Evolutionary conservation across 2,888 invertebrate species (phyloP), one percentile per base, ranked within the genome.

Genomic region (Suillia variegata): DNA sequence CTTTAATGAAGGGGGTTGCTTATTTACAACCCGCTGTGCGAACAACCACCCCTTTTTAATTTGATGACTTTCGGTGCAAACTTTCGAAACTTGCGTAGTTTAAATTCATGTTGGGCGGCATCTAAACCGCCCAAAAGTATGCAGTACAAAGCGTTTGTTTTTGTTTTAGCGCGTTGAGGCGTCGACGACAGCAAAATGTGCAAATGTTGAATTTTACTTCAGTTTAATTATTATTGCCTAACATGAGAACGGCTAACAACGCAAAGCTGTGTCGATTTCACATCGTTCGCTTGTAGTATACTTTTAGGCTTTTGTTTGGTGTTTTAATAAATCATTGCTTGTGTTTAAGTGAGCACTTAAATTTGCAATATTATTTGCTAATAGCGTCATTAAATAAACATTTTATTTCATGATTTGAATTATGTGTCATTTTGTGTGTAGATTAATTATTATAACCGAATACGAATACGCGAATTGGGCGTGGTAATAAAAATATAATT

Each of bases 191-290:
- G 22, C 20, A 21, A 51, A 51, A 31, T 17, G 31, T 15, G 31
- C 51, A 51, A 51, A 31, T 47, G 18, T 18, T n/a, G 18, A 47
- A 47, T 51, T n/a, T 17, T 31, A 18, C 31, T 31, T 17, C 26
- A 17, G 51, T 15, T 51, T 51, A 51, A 51, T 51, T 51, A 15
- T 51, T 51, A 51, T 18, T 31, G 13, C 17, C 26, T 22, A 13
- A 22, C 48, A 49, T 22, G n/a, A 38, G n/a, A 13, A 38, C n/a
- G 10, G 6, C n/a, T 13, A 4, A 12, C 10, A 12, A n/a, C n/a
- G 38, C 4, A 8, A 26, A 10, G 6, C 24, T 49, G 20, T 24
- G 22, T 22, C 15, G 47, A 22, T 24, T 22, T 49, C 15, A 24
- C n/a, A 6, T 15, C 13, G 13, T 5, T 49, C n/a, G 21, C n/a